These are phyloP conservation scores for Drosophila ezoana DNA, from an alignment of 2,888 invertebrate genomes.

Conservation along the genomic window DNA sequence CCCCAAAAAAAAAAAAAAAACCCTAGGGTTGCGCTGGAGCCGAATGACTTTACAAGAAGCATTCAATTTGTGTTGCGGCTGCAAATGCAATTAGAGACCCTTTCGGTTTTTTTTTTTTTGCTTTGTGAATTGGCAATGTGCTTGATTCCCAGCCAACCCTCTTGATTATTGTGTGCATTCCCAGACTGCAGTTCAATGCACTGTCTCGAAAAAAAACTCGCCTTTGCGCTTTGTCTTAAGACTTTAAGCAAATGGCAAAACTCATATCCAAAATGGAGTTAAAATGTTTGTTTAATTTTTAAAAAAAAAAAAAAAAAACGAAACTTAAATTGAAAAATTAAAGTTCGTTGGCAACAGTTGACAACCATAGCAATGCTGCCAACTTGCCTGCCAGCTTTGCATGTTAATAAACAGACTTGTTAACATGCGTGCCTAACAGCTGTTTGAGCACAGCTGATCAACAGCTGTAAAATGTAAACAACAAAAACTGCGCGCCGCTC, in stretches of 20 bases:
- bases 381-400: slow-evolving; percentile 12
- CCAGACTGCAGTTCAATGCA: slow-evolving; percentile 70
- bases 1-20: slow-evolving; percentile 23
- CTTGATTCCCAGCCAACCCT: slow-evolving; percentile 70
- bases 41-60: slow-evolving; percentile 68
- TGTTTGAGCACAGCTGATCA: slow-evolving; percentile 50
- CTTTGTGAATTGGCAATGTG: slow-evolving; percentile 68
- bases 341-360: slow-evolving; percentile 19
- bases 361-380: slow-evolving; percentile 37
- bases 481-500: slow-evolving; percentile 57
- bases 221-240: slow-evolving; percentile 15
- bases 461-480: slow-evolving; percentile 72
- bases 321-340: slow-evolving; percentile 13
- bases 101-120: slow-evolving; percentile 27
- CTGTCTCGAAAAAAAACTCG: slow-evolving; percentile 35
- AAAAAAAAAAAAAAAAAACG: background rate
- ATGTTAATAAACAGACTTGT: slow-evolving; percentile 31
- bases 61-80: slow-evolving; percentile 59
- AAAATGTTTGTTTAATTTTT: background rate
- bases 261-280: background rate
- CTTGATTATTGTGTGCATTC: slow-evolving; percentile 40
- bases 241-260: background rate
- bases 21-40: slow-evolving; percentile 38
- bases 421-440: slow-evolving; percentile 51
- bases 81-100: slow-evolving; percentile 69